phyloP scores from a whole-genome alignment of 2,888 invertebrate species.

The Apotomis capreana region DNA sequence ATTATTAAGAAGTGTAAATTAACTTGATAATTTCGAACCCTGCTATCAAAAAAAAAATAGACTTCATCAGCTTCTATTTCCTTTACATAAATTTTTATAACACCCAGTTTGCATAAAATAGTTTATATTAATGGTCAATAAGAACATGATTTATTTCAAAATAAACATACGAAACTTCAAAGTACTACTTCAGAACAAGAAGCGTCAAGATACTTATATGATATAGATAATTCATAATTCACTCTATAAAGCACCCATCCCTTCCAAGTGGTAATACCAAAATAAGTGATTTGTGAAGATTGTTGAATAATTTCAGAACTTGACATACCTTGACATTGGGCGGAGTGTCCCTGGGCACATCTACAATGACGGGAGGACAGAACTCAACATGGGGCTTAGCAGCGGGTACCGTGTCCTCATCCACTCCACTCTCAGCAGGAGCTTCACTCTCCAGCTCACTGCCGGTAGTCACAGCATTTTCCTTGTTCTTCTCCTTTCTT shows the following conservation, averaged over 20 bases:
- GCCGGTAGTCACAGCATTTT: constrained; percentile 63
- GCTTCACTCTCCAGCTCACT: constrained; percentile 79
- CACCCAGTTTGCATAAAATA: neutral
- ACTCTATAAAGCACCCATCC: constrained; percentile 31
- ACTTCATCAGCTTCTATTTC: no score
- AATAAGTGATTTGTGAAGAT: neutral
- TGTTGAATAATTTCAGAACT: neutral
- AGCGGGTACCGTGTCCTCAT: constrained; percentile 66
- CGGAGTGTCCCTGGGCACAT: constrained; percentile 81
- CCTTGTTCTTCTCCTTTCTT: constrained; percentile 77
- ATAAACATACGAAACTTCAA: neutral
- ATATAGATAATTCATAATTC: constrained; percentile 13
- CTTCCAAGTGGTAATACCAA: constrained; percentile 13
- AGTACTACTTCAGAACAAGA: no score
- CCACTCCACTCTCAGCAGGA: constrained; percentile 73
- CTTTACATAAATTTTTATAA: neutral
- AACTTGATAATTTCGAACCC: no score
- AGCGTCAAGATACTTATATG: constrained; percentile 9
- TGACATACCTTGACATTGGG: constrained; percentile 75
- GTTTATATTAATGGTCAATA: no score
- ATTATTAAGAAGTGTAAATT: no score
- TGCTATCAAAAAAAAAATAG: no score
- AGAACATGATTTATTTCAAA: no score
- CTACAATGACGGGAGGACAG: constrained; percentile 85
- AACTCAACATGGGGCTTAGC: constrained; percentile 86